Percentiles rank a stretch among this genome's conserved stretches.
These are phyloP conservation scores for Aurelia coerulea DNA, from an alignment of 30 jellyfish, hydroid and myxozoan genomes.

Conservation along the genomic window DNA sequence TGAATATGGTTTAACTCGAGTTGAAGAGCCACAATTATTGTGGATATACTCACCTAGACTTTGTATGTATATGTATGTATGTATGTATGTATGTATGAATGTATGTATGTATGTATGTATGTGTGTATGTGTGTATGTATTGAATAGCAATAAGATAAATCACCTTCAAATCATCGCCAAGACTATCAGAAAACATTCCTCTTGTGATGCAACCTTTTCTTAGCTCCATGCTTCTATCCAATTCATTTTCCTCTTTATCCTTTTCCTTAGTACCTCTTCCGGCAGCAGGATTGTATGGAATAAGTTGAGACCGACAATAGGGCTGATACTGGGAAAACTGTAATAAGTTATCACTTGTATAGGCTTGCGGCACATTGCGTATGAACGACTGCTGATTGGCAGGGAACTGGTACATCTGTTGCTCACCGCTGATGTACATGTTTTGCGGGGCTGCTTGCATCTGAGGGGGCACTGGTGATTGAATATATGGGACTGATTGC, in stretches of 20 bases:
- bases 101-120: too few relatives aligned
- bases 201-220: conserved; percentile 41
- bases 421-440: conserved; percentile 14
- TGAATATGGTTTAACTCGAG: too few relatives aligned
- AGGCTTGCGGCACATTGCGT: conserved; percentile 23
- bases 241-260: conserved; percentile 48
- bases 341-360: conserved; percentile 18
- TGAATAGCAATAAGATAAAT: too few relatives aligned
- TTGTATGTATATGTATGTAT: too few relatives aligned
- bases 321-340: conserved; percentile 43
- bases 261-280: conserved; percentile 64
- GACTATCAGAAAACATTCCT: conserved; percentile 40
- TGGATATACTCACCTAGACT: too few relatives aligned
- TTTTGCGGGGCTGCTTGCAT: conserved; percentile 5
- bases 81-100: too few relatives aligned
- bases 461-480: conserved; percentile 35
- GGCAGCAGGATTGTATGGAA: conserved; percentile 24
- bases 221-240: conserved; percentile 10
- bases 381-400: conserved; percentile 39
- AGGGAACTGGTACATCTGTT: conserved; percentile 12
- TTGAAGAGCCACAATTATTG: too few relatives aligned
- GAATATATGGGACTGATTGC: conserved; percentile 30
- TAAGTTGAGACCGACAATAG: conserved; percentile 7
- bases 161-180: conserved; percentile 63
- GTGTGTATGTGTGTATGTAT: too few relatives aligned